phyloP scores from a whole-genome alignment of 2,113 vertebrate genomes.

The Cochlearius cochlearius region DNA sequence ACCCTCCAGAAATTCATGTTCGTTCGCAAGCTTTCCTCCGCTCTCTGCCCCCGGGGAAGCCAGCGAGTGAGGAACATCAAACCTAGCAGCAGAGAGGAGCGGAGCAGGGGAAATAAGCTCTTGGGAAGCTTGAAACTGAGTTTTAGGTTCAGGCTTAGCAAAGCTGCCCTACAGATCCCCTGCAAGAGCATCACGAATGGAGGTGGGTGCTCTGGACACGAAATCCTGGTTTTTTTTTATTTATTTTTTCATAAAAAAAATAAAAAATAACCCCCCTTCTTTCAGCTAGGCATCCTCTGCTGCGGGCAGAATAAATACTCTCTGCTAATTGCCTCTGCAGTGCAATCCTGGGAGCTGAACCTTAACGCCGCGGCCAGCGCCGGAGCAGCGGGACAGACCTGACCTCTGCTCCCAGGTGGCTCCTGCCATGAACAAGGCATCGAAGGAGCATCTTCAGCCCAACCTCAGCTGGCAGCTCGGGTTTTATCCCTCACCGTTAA shows the following conservation, averaged over 20 bases:
- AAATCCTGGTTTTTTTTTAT: not conserved
- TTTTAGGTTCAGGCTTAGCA: not conserved
- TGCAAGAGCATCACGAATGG: not conserved
- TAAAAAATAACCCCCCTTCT: no score
- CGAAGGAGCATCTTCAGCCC: not conserved
- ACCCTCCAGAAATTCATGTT: not conserved
- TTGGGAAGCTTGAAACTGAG: not conserved
- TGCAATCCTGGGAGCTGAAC: not conserved
- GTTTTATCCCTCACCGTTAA: not conserved
- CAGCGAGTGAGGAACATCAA: not conserved
- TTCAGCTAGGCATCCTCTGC: not conserved
- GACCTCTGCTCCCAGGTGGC: not conserved
- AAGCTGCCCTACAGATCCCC: rapidly evolving
- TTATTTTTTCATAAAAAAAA: no score
- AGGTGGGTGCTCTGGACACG: rapidly evolving
- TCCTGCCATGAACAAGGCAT: not conserved
- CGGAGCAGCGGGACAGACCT: not conserved
- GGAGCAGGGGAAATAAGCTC: not conserved
- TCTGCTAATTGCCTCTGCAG: not conserved
- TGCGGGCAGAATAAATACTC: not conserved
- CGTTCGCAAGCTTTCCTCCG: not conserved
- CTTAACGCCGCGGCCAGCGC: not conserved
- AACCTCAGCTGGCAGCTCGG: not conserved
- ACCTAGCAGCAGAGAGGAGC: not conserved
- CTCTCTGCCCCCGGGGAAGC: not conserved